Percentiles rank a stretch among this genome's conserved stretches.
phyloP scores from a whole-genome alignment of 2,888 invertebrate species.

The Trimorus sp. region DNA sequence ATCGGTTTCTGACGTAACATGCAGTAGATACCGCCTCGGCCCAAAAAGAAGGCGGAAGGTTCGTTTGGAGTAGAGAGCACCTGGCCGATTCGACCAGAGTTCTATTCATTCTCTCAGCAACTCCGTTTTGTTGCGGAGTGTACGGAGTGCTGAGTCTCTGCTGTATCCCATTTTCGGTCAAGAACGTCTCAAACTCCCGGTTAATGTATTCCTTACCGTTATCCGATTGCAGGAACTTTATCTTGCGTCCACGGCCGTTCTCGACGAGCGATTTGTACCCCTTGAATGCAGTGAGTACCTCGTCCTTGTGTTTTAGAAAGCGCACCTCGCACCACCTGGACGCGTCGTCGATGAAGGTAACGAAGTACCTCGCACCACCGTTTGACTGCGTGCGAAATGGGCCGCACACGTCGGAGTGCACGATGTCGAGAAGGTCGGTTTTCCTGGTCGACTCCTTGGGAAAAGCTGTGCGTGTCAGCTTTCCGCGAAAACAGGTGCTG shows the following conservation, averaged over 20 bases:
- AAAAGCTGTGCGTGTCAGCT: not conserved
- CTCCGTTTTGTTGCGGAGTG: constrained; percentile 71
- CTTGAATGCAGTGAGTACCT: constrained; percentile 59
- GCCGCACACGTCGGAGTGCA: constrained; percentile 70
- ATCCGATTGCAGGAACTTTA: constrained; percentile 67
- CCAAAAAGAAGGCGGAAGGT: constrained; percentile 69
- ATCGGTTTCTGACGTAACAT: constrained; percentile 69
- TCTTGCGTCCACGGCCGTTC: constrained; percentile 53
- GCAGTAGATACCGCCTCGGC: constrained; percentile 71
- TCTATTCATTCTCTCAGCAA: constrained; percentile 70
- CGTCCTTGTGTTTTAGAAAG: constrained; percentile 62
- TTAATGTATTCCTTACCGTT: constrained; percentile 55
- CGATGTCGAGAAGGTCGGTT: constrained; percentile 8
- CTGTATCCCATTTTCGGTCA: constrained; percentile 67
- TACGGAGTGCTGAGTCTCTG: not conserved
- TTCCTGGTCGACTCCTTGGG: not conserved
- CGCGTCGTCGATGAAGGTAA: constrained; percentile 69
- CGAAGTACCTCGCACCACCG: constrained; percentile 65
- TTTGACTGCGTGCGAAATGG: constrained; percentile 58
- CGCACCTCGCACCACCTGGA: constrained; percentile 66
- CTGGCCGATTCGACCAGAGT: constrained; percentile 70
- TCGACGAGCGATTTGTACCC: constrained; percentile 58
- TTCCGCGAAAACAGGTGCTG: not conserved
- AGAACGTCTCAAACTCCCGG: constrained; percentile 62
- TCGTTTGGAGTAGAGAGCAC: constrained; percentile 67